Evolutionary conservation across 2,797 vertebrate species (phyloP).

Genomic region (Squalus acanthias): DNA sequence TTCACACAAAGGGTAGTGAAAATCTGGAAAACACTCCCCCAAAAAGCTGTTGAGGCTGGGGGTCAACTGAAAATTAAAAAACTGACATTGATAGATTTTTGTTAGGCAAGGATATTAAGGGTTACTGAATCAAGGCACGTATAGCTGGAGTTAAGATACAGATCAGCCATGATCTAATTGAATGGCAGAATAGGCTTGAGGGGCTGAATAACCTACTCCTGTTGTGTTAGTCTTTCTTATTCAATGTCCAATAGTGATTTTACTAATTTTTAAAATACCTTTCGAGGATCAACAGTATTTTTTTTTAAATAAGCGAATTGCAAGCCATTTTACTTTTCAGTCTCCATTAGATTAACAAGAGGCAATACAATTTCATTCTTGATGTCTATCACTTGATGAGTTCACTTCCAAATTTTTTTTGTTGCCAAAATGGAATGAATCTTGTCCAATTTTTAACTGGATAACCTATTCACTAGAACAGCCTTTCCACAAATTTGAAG

Average conservation of each 20-base stretch:
- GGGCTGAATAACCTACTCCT: neutral
- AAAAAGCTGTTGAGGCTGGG: constrained; percentile 36
- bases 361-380: neutral
- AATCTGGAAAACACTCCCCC: constrained; percentile 49
- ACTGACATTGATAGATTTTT: neutral
- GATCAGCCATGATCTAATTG: neutral
- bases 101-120: neutral
- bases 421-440: neutral
- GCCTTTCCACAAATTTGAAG: neutral
- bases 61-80: neutral
- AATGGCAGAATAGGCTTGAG: neutral
- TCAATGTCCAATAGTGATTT: neutral
- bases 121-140: too few relatives aligned
- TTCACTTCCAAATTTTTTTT: neutral
- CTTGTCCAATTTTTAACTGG: neutral
- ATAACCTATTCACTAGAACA: neutral
- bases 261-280: neutral
- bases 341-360: neutral
- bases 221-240: neutral
- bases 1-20: neutral
- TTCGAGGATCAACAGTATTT: neutral
- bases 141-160: neutral
- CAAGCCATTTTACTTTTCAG: neutral
- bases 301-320: neutral
- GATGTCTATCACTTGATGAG: too few relatives aligned